Conservation (phyloP, 2,113 vertebrate genomes). For the Leucoraja erinaceus region DNA sequence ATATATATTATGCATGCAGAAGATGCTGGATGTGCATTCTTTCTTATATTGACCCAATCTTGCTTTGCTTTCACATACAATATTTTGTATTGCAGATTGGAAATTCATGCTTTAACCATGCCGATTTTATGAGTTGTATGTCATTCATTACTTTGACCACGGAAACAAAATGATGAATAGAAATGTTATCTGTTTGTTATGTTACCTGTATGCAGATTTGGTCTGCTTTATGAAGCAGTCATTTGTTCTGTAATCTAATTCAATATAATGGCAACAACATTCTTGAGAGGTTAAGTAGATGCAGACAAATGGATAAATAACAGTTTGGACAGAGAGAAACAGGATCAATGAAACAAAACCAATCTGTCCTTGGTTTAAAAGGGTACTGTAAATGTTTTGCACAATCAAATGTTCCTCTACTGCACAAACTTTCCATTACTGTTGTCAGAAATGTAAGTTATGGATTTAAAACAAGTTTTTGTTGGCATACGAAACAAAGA, state of each 20-base stretch:
- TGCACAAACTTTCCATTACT: background rate
- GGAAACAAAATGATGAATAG: background rate
- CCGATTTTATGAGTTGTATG: background rate
- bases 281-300: constrained; percentile 4
- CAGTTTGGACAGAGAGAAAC: background rate
- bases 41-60: no score
- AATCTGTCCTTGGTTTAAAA: no score
- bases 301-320: background rate
- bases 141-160: no score
- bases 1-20: background rate
- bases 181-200: background rate
- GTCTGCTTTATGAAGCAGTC: background rate
- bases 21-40: background rate
- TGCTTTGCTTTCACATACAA: background rate
- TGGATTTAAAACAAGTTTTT: background rate
- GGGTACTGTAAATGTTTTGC: background rate
- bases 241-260: background rate
- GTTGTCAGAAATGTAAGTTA: background rate
- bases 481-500: background rate
- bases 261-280: background rate
- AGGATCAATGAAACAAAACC: background rate
- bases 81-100: background rate
- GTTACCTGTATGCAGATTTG: background rate
- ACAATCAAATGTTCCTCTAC: no score
- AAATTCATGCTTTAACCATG: background rate